A percentile compares a stretch with the other conserved stretches of the same genome.
Evolutionary conservation across 1,140 invertebrate species (phyloP).

Genomic region (Eurosta solidaginis): DNA sequence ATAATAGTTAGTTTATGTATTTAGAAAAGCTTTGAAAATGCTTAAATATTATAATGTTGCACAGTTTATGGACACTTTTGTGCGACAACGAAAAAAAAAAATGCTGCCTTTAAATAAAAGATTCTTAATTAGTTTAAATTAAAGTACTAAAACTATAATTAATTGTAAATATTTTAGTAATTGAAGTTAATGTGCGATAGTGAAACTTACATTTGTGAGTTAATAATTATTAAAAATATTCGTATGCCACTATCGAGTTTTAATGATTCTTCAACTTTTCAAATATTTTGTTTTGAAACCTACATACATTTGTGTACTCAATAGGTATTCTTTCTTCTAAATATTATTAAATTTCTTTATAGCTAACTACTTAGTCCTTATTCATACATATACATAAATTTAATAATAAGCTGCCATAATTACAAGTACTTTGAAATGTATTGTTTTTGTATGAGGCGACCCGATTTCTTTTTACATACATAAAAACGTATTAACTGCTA

Average conservation of each 20-base stretch:
- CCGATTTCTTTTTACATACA: conserved; percentile 54
- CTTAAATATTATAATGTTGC: no score
- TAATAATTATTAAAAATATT: background rate
- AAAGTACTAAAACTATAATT: no score
- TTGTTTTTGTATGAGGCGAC: conserved; percentile 55
- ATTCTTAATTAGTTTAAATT: no score
- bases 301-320: background rate
- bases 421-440: conserved; percentile 59
- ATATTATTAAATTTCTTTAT: no score
- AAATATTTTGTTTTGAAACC: background rate
- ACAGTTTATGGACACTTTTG: no score
- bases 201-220: no score
- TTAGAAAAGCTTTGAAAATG: no score
- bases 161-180: no score
- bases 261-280: background rate
- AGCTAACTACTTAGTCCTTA: background rate
- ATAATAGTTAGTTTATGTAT: no score
- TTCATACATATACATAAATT: background rate
- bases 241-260: background rate
- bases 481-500: conserved; percentile 60
- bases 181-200: background rate
- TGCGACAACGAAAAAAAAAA: no score
- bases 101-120: no score
- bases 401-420: conserved; percentile 28
- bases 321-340: no score